Percentiles rank a stretch among this genome's conserved stretches.
These are phyloP conservation scores for Dorcus parallelipipedus DNA, from an alignment of 2,888 invertebrate genomes.

Conservation along the genomic window DNA sequence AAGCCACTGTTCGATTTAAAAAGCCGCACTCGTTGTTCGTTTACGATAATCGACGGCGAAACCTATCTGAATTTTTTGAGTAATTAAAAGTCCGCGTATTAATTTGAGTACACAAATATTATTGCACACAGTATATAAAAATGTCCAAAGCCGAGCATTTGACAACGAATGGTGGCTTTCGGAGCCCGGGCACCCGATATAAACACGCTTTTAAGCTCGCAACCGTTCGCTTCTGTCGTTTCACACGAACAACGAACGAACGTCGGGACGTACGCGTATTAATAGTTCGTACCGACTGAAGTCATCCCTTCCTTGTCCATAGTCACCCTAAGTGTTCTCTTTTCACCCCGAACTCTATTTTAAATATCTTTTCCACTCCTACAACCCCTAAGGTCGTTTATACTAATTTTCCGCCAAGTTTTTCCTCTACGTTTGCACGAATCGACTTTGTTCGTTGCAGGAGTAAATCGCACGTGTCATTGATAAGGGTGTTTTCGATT, in stretches of 20 bases:
- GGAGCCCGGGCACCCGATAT: constrained; percentile 21
- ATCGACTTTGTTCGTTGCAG: constrained; percentile 18
- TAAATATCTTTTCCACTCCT: constrained; percentile 34
- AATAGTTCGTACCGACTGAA: constrained; percentile 23
- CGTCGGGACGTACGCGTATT: constrained; percentile 33
- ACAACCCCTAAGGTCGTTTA: constrained; percentile 27
- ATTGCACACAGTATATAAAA: constrained; percentile 24
- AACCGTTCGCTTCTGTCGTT: constrained; percentile 5
- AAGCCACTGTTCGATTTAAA: too few species aligned
- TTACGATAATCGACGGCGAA: too few species aligned
- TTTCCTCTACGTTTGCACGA: constrained; percentile 20
- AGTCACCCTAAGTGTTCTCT: constrained; percentile 38
- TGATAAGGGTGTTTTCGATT: constrained; percentile 22
- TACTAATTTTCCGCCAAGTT: constrained; percentile 4
- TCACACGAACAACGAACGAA: constrained; percentile 25
- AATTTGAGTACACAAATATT: constrained; percentile 12
- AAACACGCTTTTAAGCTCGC: constrained; percentile 15
- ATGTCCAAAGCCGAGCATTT: constrained; percentile 28
- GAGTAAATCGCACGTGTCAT: constrained; percentile 18
- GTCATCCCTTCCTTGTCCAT: constrained; percentile 43
- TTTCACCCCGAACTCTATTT: constrained; percentile 37
- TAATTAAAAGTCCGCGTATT: background rate
- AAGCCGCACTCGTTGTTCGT: too few species aligned
- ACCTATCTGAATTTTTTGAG: background rate
- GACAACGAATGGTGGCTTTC: constrained; percentile 29